Base-by-base conservation (phyloP, 2,797 vertebrate genomes). In the Hipposideros larvatus region DNA sequence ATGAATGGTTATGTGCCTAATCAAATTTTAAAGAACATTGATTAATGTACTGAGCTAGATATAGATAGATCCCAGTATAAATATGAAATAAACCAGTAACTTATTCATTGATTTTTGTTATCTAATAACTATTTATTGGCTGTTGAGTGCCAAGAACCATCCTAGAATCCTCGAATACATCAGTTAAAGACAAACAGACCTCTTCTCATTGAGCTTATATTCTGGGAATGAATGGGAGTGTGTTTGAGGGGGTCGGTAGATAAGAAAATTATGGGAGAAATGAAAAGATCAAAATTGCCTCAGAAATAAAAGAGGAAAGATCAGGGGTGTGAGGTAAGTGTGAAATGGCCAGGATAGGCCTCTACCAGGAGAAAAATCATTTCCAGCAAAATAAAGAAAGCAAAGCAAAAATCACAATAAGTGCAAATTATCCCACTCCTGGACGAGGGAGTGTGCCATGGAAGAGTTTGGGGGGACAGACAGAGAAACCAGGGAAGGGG, bases 91-190 rank as follows among this genome's bases (percentile, higher is more conserved):
- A 93, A 37, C 73, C 57, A 79, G 82, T 87, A 91, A 93, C 51
- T 93, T 73, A 94, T 92, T 91, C 46, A 86, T 75, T 94, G 68
- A 86, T 74, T 92, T 91, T 84, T 88, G 37, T 92, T n/a, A 66
- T 59, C 46, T 91, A 75, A 92, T 94, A 94, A 96, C 89, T 97
- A 94, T 92, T 96, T 92, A 94, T 90, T 93, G 61, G 28, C 13
- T 82, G 46, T 73, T 94, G 53, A 86, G 31, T 88, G 59, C 19
- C 66, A 53, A 87, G n/a, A 87, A 90, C 10, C 1, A 74, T 68
- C 16, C 22, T 85, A 65, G 13, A 41, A 57, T 88, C 34, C 86
- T 55, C 82, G 43, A 71, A 53, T 41, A 68, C 34, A 61, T 22
- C 18, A n/a, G 10, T 90, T 83, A 15, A 61, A 57, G 57, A 84